Evolutionary conservation across 2,113 vertebrate species (phyloP).

Genomic region (Promerops cafer): DNA sequence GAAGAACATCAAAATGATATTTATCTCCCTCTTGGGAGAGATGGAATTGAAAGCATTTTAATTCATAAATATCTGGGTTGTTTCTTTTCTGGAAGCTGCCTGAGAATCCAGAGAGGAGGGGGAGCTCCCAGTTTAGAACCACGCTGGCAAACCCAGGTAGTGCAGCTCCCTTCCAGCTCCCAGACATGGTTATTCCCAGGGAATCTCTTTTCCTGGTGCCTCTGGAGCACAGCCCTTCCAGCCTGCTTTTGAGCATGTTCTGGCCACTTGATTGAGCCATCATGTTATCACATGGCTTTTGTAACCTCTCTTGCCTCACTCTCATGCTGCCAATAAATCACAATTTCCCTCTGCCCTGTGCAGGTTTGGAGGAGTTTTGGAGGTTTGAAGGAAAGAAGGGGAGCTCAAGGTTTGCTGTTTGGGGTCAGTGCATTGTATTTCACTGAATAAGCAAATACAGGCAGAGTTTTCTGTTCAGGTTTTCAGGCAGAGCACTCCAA

Average conservation of each 20-base stretch:
- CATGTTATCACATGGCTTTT: slow-evolving; percentile 40
- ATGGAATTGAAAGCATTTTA: slow-evolving; percentile 7
- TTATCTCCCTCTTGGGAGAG: not conserved
- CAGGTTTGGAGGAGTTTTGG: not conserved
- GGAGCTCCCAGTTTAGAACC: not conserved
- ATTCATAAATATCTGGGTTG: not conserved
- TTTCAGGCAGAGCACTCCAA: slow-evolving; percentile 21
- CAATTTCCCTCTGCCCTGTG: not conserved
- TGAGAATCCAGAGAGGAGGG: not conserved
- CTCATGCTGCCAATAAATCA: not conserved
- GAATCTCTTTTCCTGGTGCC: not conserved
- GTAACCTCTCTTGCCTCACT: slow-evolving; percentile 39
- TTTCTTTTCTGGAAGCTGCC: not conserved
- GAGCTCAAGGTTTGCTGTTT: not conserved
- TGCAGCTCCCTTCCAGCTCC: not conserved
- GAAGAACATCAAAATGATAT: not conserved
- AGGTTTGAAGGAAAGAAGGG: not conserved
- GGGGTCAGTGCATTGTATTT: not conserved
- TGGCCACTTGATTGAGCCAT: slow-evolving; percentile 33
- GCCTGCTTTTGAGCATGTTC: not conserved
- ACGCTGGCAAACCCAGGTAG: not conserved
- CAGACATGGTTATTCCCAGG: not conserved
- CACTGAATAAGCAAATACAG: not conserved
- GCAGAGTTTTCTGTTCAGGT: not conserved
- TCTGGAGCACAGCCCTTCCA: slow-evolving; percentile 2